These are phyloP conservation scores for Atherix ibis DNA, from an alignment of 2,888 invertebrate species.

Conservation along the genomic window DNA sequence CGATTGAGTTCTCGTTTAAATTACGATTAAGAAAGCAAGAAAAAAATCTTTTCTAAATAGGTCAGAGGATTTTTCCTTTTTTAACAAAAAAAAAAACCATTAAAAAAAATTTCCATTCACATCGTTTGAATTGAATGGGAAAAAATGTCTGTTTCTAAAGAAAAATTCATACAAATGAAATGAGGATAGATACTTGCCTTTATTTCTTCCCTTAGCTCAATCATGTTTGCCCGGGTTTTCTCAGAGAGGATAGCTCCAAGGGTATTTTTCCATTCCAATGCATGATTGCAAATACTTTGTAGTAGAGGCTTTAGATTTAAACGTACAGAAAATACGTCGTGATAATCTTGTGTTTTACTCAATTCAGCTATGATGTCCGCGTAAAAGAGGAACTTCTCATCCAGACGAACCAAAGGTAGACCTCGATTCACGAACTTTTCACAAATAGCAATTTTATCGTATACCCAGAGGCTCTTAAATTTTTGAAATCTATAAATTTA, in stretches of 20 bases:
- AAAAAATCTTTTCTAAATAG: no score
- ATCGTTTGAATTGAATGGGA: background rate
- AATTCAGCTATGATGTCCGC: slow-evolving; percentile 56
- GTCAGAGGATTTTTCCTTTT: no score
- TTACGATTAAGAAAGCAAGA: no score
- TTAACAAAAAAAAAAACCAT: no score
- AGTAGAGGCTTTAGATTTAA: slow-evolving; percentile 60
- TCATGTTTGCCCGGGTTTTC: slow-evolving; percentile 52
- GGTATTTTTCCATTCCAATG: slow-evolving; percentile 61
- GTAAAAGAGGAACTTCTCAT: slow-evolving; percentile 75
- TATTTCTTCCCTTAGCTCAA: slow-evolving; percentile 49
- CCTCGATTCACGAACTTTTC: slow-evolving; percentile 59
- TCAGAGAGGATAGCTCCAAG: slow-evolving; percentile 53
- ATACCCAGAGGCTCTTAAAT: slow-evolving; percentile 60
- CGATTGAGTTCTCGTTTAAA: no score
- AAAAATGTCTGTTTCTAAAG: background rate
- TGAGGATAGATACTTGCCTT: slow-evolving; percentile 37
- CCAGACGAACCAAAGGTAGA: slow-evolving; percentile 46
- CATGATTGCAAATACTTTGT: slow-evolving; percentile 52
- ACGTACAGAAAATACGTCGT: slow-evolving; percentile 49
- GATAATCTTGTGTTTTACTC: slow-evolving; percentile 38
- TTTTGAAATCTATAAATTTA: slow-evolving; percentile 66
- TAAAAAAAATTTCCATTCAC: no score
- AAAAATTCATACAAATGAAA: no score
- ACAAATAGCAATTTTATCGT: slow-evolving; percentile 55